A percentile compares a stretch with the other conserved stretches of the same genome.
Evolutionary conservation across 2,797 vertebrate species (phyloP).

Genomic region (Psittacula derbiana): DNA sequence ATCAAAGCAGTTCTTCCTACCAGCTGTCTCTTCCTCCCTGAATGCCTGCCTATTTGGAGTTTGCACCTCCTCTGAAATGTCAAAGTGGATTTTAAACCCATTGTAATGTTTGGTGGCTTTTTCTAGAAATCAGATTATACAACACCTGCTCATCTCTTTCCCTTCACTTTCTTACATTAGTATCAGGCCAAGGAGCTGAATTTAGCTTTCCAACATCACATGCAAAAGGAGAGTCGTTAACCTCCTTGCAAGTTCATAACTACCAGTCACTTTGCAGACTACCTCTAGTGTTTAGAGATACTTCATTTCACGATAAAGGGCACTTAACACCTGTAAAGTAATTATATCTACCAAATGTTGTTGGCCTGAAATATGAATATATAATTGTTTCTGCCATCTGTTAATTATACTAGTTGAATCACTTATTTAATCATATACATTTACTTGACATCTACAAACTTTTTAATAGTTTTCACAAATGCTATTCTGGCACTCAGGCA

Average conservation of each 20-base stretch:
- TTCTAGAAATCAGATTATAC: conserved; percentile 57
- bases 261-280: conserved; percentile 67
- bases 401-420: conserved; percentile 79
- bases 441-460: conserved; percentile 64
- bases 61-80: conserved; percentile 47
- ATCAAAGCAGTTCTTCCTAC: conserved; percentile 48
- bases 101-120: conserved; percentile 11
- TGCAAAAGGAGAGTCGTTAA: conserved; percentile 4
- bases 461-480: conserved; percentile 69
- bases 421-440: conserved; percentile 77
- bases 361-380: conserved; percentile 77
- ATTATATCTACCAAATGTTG: conserved; percentile 81
- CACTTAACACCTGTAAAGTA: conserved; percentile 82
- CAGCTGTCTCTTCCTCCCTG: conserved; percentile 58
- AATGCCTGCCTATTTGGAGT: conserved; percentile 54
- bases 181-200: background rate
- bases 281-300: conserved; percentile 64
- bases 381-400: conserved; percentile 81
- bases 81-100: conserved; percentile 60
- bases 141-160: conserved; percentile 52
- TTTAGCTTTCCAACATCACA: conserved; percentile 26
- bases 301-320: conserved; percentile 69
- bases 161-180: background rate
- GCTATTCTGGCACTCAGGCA: background rate
- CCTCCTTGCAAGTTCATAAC: conserved; percentile 52